Base-by-base conservation (phyloP, 1,140 invertebrate genomes). In the Arion vulgaris region DNA sequence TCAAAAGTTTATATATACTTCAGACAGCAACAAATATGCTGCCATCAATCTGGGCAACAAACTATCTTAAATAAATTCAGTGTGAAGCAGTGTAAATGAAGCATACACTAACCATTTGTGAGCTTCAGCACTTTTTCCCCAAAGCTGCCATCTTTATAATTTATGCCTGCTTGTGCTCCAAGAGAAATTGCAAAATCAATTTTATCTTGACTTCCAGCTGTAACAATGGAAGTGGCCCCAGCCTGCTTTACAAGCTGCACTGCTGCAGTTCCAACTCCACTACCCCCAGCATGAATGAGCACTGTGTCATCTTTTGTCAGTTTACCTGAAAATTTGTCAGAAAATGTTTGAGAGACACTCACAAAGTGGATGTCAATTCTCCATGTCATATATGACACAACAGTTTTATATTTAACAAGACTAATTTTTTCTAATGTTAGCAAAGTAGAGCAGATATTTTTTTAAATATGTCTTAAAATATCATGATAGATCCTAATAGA, bases 191-290 rank as follows among this genome's bases (percentile, higher is more conserved):
- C 89, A 32, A 82, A 85, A 15, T 89, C 81, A 23, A 92, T 85
- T 80, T 92, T 92, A 34, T 86, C 84, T 23, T 86, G n/a, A n/a
- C 87, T 86, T 15, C 92, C 92, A 51, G 91, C 91, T n/a, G 91
- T 92, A 1, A 90, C 86, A 68, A 91, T 84, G 1, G 89, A 76
- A 34, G 66, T 80, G 34, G 87, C 89, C 4, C 87, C 84, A 26
- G 87, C 88, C 45, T 88, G 81, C n/a, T 86, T 80, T 53, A 85
- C 84, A 34, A 92, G 79, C 87, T 92, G 91, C 45, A 89, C 83
- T 13, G 91, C 90, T 36, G 92, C 91, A 19, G 90, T 91, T n/a
- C 91, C 92, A 1, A 92, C 91, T 0, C 92, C 92, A 86, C 91
- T 92, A 23, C 86, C 91, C 19, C 91, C 92, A 76, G 90, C 92